phyloP scores from a whole-genome alignment of 2,113 vertebrate species.

The Struthio camelus region DNA sequence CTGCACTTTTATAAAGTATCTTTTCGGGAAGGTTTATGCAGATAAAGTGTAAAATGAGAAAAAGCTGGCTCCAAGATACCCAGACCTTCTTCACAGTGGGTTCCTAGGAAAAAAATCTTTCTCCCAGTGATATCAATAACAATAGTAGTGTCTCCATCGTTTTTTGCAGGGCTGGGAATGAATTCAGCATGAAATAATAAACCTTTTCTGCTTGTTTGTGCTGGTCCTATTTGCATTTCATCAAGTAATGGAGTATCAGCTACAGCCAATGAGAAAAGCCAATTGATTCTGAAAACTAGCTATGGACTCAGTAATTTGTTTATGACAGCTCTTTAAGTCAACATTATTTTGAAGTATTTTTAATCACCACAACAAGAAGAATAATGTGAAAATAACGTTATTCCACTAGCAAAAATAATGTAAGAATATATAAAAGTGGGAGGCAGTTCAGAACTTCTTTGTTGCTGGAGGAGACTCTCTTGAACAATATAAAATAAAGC shows the following conservation, averaged over 20 bases:
- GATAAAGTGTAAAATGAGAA: neutral
- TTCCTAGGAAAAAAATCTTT: neutral
- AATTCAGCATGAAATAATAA: neutral
- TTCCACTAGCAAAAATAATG: neutral
- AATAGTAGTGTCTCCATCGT: neutral
- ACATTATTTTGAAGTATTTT: slow-evolving; percentile 13
- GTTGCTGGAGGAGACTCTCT: neutral
- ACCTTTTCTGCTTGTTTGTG: neutral
- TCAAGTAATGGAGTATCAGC: neutral
- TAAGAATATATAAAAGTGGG: neutral
- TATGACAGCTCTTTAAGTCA: neutral
- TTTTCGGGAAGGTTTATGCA: neutral
- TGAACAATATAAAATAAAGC: neutral
- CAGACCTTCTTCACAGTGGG: neutral
- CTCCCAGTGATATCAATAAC: neutral
- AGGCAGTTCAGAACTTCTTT: neutral
- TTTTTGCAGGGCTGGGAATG: slow-evolving; percentile 18
- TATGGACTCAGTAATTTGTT: neutral
- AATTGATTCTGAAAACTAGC: neutral
- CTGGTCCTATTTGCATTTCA: neutral
- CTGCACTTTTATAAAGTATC: neutral
- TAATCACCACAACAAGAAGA: slow-evolving; percentile 21
- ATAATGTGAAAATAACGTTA: neutral
- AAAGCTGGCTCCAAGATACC: neutral
- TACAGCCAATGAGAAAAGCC: slow-evolving; percentile 1